Evolutionary conservation across 2,888 invertebrate genomes (phyloP), one percentile per base, ranked within the genome.

Genomic region (Drosophila pseudotalamancana): DNA sequence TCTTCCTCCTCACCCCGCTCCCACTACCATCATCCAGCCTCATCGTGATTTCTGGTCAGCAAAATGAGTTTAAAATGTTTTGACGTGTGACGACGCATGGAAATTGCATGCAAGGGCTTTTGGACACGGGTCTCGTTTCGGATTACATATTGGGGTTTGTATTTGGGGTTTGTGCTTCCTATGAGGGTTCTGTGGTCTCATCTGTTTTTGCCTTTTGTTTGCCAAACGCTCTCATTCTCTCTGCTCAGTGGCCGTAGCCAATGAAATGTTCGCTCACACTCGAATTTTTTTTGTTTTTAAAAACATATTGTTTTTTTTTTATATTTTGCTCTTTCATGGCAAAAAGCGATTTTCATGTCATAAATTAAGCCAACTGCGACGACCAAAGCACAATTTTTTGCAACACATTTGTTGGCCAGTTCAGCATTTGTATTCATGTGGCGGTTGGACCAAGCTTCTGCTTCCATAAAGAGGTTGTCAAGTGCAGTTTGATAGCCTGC

Each of bases 301-400:
- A 50, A 27, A 57, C 19, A 37, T 34, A 25, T 46, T 32, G 29
- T 19, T 29, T 25, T 14, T 11, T 46, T n/a, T n/a, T n/a, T n/a
- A n/a, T n/a, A n/a, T n/a, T n/a, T n/a, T 45, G 39, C 16, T 14
- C 23, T 54, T 45, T 16, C 25, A 49, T 37, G 19, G 27, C 23
- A 40, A 71, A 46, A 70, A 39, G 53, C 37, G 32, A 55, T 65
- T 55, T 37, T 45, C 48, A 48, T 51, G 63, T 72, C 80, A 80
- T 66, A 61, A 80, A 80, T 61, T 49, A 64, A 72, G 61, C 76
- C 57, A 76, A 77, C 61, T 69, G 77, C 71, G 39, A 68, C 65
- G 32, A 29, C 5, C 21, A 27, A 16, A 48, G 34, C 37, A n/a
- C 27, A 35, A 5, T 32, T 35, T 37, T 27, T 39, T 11, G 34